Percentiles rank a stretch among this genome's conserved stretches.
Conservation (phyloP, 2,113 vertebrate species). For the Nycticryphes semicollaris region DNA sequence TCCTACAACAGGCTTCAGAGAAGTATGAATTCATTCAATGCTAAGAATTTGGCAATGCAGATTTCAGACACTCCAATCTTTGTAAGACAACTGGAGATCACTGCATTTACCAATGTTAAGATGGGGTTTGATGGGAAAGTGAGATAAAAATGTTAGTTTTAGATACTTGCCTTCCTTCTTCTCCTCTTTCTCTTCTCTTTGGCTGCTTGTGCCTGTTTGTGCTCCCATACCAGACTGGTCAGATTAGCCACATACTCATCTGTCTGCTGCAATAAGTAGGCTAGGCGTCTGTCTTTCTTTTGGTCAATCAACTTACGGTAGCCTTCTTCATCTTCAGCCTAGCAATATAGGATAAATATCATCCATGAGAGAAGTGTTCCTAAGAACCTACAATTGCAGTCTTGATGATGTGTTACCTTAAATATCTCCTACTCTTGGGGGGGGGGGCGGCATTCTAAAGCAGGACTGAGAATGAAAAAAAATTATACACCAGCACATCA, state of each 20-base stretch:
- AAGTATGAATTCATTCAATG: neutral
- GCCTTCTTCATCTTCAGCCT: constrained; percentile 95
- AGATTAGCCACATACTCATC: constrained; percentile 95
- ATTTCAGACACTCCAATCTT: neutral
- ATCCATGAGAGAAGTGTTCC: neutral
- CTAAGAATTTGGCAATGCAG: neutral
- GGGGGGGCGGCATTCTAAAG: neutral
- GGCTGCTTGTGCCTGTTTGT: constrained; percentile 94
- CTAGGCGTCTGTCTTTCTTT: constrained; percentile 93
- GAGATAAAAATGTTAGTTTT: neutral
- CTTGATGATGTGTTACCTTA: neutral
- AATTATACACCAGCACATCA: neutral
- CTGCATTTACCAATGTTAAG: neutral
- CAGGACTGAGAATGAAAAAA: neutral
- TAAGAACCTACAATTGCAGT: neutral
- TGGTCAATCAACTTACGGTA: constrained; percentile 94
- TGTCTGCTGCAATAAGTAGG: constrained; percentile 91
- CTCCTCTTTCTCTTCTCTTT: constrained; percentile 92
- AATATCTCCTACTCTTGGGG: neutral
- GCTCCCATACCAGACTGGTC: constrained; percentile 90
- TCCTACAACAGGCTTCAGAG: neutral
- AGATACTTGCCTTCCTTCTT: constrained; percentile 83
- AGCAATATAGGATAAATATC: neutral
- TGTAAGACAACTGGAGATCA: neutral
- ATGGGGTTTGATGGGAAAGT: neutral